A percentile compares a stretch with the other conserved stretches of the same genome.
These are phyloP conservation scores for Cavia porcellus DNA, from an alignment of 2,113 vertebrate genomes.

Conservation along the genomic window DNA sequence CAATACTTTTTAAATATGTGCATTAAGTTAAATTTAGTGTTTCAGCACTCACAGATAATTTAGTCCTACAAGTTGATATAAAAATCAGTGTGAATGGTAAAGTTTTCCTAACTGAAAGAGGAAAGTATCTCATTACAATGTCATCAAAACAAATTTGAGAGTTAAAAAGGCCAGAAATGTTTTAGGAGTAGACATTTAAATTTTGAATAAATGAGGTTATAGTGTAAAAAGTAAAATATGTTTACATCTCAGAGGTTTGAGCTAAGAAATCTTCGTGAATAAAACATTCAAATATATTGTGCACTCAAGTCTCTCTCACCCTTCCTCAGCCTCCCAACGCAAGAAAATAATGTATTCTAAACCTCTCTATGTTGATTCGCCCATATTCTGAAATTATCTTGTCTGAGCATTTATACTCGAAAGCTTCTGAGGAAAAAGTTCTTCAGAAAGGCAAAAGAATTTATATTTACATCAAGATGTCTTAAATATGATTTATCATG, in stretches of 20 bases:
- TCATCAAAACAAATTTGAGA: slow-evolving; percentile 59
- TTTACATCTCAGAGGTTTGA: slow-evolving; percentile 52
- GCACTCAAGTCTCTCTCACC: background rate
- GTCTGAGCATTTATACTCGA: slow-evolving; percentile 51
- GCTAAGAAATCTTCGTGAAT: slow-evolving; percentile 70
- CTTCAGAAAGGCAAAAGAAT: slow-evolving; percentile 68
- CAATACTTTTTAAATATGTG: slow-evolving; percentile 73
- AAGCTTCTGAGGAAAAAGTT: slow-evolving; percentile 37
- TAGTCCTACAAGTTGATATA: slow-evolving; percentile 77
- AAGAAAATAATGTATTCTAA: slow-evolving; percentile 60
- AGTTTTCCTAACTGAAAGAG: slow-evolving; percentile 68
- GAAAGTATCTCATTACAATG: slow-evolving; percentile 72
- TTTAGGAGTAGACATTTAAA: slow-evolving; percentile 55
- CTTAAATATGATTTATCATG: slow-evolving; percentile 59
- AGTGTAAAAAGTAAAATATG: slow-evolving; percentile 52
- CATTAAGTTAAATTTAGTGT: slow-evolving; percentile 80
- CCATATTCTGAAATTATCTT: slow-evolving; percentile 54
- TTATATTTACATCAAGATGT: slow-evolving; percentile 54
- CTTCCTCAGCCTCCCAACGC: slow-evolving; percentile 23
- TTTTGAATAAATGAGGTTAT: slow-evolving; percentile 56
- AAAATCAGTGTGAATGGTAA: slow-evolving; percentile 80
- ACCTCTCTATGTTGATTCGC: slow-evolving; percentile 34
- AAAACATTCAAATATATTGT: slow-evolving; percentile 48
- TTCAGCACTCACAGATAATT: slow-evolving; percentile 77
- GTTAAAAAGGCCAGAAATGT: slow-evolving; percentile 62